Evolutionary conservation across 2,888 invertebrate species (phyloP), one percentile per base, ranked within the genome.

Genomic region (Synanthedon vespiformis): DNA sequence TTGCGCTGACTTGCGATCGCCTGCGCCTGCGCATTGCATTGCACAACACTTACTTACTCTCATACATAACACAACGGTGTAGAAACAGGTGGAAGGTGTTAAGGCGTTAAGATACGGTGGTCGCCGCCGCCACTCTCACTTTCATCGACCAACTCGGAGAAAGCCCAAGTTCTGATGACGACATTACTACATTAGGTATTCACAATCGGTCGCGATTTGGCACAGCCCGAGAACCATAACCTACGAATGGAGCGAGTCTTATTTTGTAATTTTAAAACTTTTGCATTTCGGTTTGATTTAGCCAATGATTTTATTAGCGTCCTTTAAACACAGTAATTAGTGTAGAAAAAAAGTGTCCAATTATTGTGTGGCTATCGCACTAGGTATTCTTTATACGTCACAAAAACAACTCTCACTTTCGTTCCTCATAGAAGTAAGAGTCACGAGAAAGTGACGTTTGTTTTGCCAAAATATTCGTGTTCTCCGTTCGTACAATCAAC

Each of bases 321-420:
- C 13, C 11, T 44, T 13, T 44, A 14, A 57, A 52, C 4, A 22
- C 4, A 22, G 22, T 22, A 22, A 22, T n/a, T n/a, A 22, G 22
- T 22, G 52, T 41, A 52, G 55, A 57, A 57, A 60, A 57, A 34
- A 34, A 55, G 58, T 54, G 54, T 48, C 54, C 54, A 52, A 55
- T 53, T 49, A 44, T n/a, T 49, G 50, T 51, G 44, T 52, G 22
- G 5, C 50, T 51, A 47, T 16, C 51, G 40, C 40, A 10, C 27
- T n/a, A 1, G n/a, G n/a, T 16, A 27, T 48, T 13, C n/a, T 48
- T 8, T 34, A 34, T 34, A 22, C 49, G 49, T 60, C 62, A 62
- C 63, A 61, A n/a, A n/a, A 50, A 55, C 52, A 61, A 64, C 70
- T 71, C 67, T 69, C 70, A 65, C 70, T 70, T 68, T 70, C 70